Evolutionary conservation across 2,888 invertebrate species (phyloP).

Genomic region (Sinhomidia bicolor): DNA sequence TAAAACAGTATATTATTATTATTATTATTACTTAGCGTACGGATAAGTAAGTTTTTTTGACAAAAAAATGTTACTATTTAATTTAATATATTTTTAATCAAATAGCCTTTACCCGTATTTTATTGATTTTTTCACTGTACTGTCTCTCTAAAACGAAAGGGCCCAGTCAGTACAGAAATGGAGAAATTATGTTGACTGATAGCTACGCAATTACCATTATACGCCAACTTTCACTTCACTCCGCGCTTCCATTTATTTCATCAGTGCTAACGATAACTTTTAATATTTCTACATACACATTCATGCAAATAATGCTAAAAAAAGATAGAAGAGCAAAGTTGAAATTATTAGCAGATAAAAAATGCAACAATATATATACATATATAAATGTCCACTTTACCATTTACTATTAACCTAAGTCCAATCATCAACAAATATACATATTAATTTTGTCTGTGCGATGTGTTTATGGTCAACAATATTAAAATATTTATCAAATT

Average conservation of each 20-base stretch:
- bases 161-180: background rate
- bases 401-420: slow-evolving; percentile 16
- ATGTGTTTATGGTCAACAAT: background rate
- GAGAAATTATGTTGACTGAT: slow-evolving; percentile 15
- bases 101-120: background rate
- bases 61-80: background rate
- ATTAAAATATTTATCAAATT: slow-evolving; percentile 12
- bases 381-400: background rate
- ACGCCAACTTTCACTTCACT: background rate
- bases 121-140: background rate
- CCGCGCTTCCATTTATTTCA: slow-evolving; percentile 13
- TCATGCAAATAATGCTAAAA: slow-evolving; percentile 15
- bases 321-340: background rate
- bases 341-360: background rate
- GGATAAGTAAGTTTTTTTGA: background rate
- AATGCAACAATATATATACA: background rate
- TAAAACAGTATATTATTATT: too few species aligned
- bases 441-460: background rate
- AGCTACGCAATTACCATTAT: slow-evolving; percentile 19
- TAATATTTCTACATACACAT: background rate
- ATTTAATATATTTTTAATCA: background rate
- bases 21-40: background rate
- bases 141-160: background rate
- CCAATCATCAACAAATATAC: background rate
- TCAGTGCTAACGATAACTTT: slow-evolving; percentile 1